These are phyloP conservation scores for Megaleporinus macrocephalus DNA, from an alignment of 2,113 vertebrate species.

Conservation along the genomic window DNA sequence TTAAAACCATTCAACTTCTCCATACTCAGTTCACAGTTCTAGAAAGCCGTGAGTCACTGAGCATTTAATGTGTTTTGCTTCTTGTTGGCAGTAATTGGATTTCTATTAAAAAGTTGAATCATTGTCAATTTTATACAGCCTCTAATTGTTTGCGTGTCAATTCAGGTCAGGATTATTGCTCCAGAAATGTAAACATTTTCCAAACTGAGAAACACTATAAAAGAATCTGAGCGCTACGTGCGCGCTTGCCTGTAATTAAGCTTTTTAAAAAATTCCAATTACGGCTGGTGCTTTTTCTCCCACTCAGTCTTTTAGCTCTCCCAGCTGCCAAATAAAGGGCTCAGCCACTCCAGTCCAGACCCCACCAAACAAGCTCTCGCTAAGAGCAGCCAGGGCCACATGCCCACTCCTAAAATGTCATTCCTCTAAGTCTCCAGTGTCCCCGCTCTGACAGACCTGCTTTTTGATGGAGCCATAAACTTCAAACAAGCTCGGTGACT, in stretches of 20 bases:
- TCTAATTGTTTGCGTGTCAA: constrained; percentile 28
- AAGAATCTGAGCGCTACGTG: constrained; percentile 42
- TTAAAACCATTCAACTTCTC: not conserved
- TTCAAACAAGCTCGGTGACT: constrained; percentile 50
- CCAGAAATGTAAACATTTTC: constrained; percentile 49
- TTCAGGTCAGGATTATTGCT: constrained; percentile 45
- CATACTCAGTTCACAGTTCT: constrained; percentile 1
- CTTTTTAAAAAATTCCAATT: constrained; percentile 41
- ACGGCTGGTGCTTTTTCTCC: constrained; percentile 38
- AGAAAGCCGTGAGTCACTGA: not conserved
- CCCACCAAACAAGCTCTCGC: constrained; percentile 37
- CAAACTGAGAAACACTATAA: constrained; percentile 44
- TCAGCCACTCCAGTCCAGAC: constrained; percentile 49
- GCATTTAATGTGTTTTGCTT: constrained; percentile 18
- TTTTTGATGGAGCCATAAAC: constrained; percentile 50
- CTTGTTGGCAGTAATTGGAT: constrained; percentile 1
- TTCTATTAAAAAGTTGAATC: constrained; percentile 17
- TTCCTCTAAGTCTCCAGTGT: constrained; percentile 43
- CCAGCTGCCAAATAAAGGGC: constrained; percentile 52
- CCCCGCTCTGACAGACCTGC: constrained; percentile 33
- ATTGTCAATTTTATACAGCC: constrained; percentile 17
- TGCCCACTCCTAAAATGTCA: constrained; percentile 58
- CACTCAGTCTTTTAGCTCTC: constrained; percentile 43
- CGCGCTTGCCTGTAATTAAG: constrained; percentile 46
- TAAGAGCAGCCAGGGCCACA: constrained; percentile 36